phyloP scores from a whole-genome alignment of 1,140 invertebrate species.

The Drosophila trapezifrons region DNA sequence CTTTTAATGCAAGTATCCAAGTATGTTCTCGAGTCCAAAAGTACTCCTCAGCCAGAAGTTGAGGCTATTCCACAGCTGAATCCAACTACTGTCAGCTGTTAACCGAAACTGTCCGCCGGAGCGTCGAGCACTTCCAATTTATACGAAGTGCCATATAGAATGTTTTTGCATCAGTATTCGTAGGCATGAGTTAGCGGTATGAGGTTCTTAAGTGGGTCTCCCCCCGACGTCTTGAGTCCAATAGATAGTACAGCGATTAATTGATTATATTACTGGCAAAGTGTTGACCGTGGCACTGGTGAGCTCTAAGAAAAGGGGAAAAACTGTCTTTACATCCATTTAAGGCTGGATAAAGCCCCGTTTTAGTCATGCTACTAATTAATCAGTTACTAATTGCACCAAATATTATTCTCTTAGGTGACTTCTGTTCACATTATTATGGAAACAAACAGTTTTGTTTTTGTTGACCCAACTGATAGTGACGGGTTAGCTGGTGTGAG shows the following conservation, averaged over 20 bases:
- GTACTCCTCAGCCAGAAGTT: neutral
- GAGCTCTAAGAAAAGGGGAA: constrained; percentile 18
- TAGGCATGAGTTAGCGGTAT: constrained; percentile 29
- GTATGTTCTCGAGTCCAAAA: neutral
- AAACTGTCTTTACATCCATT: neutral
- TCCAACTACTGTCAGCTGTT: neutral
- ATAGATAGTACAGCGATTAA: constrained; percentile 42
- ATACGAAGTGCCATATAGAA: constrained; percentile 19
- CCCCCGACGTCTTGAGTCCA: constrained; percentile 17
- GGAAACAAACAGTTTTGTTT: neutral
- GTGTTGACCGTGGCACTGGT: neutral
- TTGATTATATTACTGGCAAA: constrained; percentile 25
- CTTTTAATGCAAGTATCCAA: neutral
- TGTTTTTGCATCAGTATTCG: constrained; percentile 10
- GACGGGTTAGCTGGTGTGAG: constrained; percentile 15
- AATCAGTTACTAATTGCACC: constrained; percentile 8
- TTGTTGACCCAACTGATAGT: constrained; percentile 28
- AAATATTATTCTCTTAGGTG: neutral
- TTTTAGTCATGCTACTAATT: constrained; percentile 1
- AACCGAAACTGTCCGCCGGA: constrained; percentile 22
- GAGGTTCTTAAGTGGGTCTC: constrained; percentile 20
- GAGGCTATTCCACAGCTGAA: constrained; percentile 1
- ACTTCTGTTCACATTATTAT: constrained; percentile 15
- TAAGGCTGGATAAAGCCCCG: constrained; percentile 18
- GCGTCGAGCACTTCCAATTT: constrained; percentile 21